Percentiles rank a stretch among this genome's conserved stretches.
These are phyloP conservation scores for Pachyramphus minor DNA, from an alignment of 2,113 vertebrate genomes.

Conservation along the genomic window DNA sequence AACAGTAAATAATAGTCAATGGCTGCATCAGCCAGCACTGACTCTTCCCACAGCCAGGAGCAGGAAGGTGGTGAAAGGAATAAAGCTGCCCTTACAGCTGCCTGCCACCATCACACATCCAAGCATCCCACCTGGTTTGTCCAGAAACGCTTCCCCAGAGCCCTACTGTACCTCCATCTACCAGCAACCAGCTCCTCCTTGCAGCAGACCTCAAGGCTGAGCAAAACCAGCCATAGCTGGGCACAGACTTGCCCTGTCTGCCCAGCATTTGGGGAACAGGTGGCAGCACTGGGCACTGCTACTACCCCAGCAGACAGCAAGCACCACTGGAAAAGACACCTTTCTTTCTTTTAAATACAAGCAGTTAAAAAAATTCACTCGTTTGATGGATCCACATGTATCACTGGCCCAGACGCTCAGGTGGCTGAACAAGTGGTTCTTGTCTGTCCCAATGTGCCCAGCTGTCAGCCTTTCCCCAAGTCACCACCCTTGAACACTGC, in stretches of 20 bases:
- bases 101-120: not conserved
- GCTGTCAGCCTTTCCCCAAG: not conserved
- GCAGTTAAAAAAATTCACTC: not conserved
- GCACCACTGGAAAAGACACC: not conserved
- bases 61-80: not conserved
- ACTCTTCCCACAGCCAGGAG: not conserved
- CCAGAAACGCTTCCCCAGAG: not conserved
- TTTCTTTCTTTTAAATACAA: constrained; percentile 36
- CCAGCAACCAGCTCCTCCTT: not conserved
- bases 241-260: not conserved
- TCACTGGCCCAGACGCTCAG: not conserved
- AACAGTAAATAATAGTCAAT: not conserved
- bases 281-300: not conserved
- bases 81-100: not conserved
- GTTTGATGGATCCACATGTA: not conserved
- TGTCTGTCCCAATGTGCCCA: not conserved
- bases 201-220: not conserved
- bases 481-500: not conserved
- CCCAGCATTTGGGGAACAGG: not conserved
- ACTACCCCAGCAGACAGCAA: not conserved
- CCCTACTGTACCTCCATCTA: not conserved
- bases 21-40: not conserved
- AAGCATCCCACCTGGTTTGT: not conserved
- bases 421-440: accelerated
- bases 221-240: not conserved